phyloP scores from a whole-genome alignment of 2,888 invertebrate genomes.

The Hemicrepidius hirtus region DNA sequence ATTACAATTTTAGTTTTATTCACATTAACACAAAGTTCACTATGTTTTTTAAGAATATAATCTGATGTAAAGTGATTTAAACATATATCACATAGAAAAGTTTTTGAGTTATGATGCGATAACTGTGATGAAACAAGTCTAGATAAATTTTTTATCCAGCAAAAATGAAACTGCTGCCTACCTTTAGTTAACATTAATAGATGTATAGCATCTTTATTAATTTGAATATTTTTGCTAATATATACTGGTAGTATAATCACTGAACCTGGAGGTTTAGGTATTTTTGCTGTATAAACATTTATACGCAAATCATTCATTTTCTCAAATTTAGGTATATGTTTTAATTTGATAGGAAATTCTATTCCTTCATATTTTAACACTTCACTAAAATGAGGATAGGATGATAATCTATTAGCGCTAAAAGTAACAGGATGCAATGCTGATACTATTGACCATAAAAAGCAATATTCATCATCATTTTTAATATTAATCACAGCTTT shows the following conservation, averaged over 20 bases:
- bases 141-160: no score
- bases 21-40: no score
- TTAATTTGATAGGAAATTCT: conserved; percentile 48
- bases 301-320: conserved; percentile 52
- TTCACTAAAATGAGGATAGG: conserved; percentile 47
- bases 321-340: conserved; percentile 47
- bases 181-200: no score
- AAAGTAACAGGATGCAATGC: conserved; percentile 45
- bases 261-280: background rate
- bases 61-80: no score
- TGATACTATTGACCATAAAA: conserved; percentile 52
- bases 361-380: conserved; percentile 50
- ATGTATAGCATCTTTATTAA: no score
- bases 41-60: no score
- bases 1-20: no score
- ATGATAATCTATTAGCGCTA: conserved; percentile 28
- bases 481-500: conserved; percentile 46
- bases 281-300: conserved; percentile 55
- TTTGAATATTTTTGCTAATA: conserved; percentile 27
- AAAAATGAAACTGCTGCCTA: no score
- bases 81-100: conserved; percentile 36
- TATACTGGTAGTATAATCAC: background rate
- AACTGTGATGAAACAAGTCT: no score
- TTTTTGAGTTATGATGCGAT: conserved; percentile 19
- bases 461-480: no score